A percentile compares a stretch with the other conserved stretches of the same genome.
Conservation (phyloP, 1,140 invertebrate genomes). For the Drosophila melanica region DNA sequence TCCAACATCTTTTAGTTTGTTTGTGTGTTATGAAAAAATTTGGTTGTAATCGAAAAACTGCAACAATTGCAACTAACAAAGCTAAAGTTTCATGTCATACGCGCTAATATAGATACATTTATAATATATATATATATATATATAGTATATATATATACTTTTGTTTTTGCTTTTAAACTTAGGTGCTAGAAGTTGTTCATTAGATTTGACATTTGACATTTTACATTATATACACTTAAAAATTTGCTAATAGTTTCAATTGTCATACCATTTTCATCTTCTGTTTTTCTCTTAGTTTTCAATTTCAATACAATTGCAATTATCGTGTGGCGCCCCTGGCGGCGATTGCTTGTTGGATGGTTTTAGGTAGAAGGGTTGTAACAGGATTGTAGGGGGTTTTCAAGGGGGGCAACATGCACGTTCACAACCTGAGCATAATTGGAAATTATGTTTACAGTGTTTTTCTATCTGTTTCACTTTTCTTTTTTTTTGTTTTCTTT, state of each 20-base stretch:
- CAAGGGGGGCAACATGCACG: constrained; percentile 49
- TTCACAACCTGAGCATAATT: constrained; percentile 79
- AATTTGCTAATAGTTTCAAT: constrained; percentile 77
- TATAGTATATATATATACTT: constrained; percentile 51
- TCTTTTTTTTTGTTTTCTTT: constrained; percentile 1
- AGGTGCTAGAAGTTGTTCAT: constrained; percentile 61
- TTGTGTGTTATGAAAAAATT: constrained; percentile 25
- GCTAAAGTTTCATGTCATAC: constrained; percentile 69
- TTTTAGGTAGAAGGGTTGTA: neutral
- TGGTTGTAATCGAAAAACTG: constrained; percentile 71
- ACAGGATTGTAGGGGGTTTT: neutral
- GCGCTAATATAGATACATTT: constrained; percentile 47
- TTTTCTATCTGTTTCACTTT: neutral
- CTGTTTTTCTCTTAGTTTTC: constrained; percentile 19
- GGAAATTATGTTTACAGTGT: constrained; percentile 53
- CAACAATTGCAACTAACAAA: constrained; percentile 82
- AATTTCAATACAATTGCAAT: constrained; percentile 62
- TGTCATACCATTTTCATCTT: constrained; percentile 30
- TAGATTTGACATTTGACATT: constrained; percentile 44
- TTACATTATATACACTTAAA: constrained; percentile 78
- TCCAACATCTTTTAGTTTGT: constrained; percentile 29
- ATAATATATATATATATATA: constrained; percentile 36
- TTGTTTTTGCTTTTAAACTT: constrained; percentile 57
- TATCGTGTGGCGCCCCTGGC: constrained; percentile 38
- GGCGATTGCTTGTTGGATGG: constrained; percentile 50